Conservation (phyloP, 1,140 invertebrate species). For the Pantala flavescens region DNA sequence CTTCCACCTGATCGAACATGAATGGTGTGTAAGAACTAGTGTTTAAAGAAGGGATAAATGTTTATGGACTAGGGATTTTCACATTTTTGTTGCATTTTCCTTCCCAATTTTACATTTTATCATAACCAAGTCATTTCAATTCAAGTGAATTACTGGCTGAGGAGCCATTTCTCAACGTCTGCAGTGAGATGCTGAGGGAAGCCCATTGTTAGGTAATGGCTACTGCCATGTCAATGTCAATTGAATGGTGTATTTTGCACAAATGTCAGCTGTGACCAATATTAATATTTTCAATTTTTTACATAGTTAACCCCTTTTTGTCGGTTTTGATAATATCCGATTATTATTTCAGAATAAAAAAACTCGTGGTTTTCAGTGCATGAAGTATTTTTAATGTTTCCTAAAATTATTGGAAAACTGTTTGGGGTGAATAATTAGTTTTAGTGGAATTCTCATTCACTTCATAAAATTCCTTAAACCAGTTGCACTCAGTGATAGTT, state of each 20-base stretch:
- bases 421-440: too few relatives aligned
- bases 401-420: background rate
- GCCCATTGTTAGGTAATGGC: slow-evolving; percentile 4
- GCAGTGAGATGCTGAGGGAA: background rate
- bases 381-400: background rate
- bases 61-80: too few relatives aligned
- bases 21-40: too few relatives aligned
- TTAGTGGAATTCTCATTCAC: too few relatives aligned
- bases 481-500: background rate
- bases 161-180: background rate
- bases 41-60: too few relatives aligned
- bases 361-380: background rate
- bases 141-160: background rate
- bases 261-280: background rate
- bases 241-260: background rate
- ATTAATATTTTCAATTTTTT: background rate
- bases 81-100: too few relatives aligned
- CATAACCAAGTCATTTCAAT: slow-evolving; percentile 4
- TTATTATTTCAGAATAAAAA: background rate
- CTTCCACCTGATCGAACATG: too few relatives aligned
- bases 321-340: background rate
- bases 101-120: background rate
- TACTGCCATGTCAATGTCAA: background rate
- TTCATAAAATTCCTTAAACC: too few relatives aligned
- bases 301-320: background rate